A percentile compares a stretch with the other conserved stretches of the same genome.
Evolutionary conservation across 2,797 vertebrate genomes (phyloP).

Genomic region (Manis crassicaudata): DNA sequence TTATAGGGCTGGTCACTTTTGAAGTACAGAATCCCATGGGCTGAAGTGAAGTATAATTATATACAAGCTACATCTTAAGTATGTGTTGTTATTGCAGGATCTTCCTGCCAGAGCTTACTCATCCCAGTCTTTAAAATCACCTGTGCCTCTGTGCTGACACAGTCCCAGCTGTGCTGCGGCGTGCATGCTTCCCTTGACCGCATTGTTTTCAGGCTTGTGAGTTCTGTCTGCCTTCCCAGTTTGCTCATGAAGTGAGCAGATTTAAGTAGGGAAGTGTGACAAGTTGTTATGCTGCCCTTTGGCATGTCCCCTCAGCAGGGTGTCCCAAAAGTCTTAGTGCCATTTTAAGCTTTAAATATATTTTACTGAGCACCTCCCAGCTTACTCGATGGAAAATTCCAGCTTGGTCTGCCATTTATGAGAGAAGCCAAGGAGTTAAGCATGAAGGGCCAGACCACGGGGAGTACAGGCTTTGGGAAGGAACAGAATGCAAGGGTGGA

Average conservation of each 20-base stretch:
- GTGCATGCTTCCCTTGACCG: conserved; percentile 25
- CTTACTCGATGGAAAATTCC: conserved; percentile 4
- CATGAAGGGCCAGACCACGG: background rate
- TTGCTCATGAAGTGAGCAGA: background rate
- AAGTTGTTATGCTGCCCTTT: background rate
- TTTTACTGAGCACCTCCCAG: background rate
- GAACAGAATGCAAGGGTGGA: background rate
- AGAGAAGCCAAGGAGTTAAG: background rate
- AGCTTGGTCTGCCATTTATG: background rate
- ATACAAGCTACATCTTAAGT: conserved; percentile 67
- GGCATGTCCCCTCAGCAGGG: background rate
- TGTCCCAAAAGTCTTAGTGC: background rate
- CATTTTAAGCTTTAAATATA: conserved; percentile 46
- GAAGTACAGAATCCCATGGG: conserved; percentile 66
- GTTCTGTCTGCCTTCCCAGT: conserved; percentile 28
- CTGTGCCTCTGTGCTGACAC: conserved; percentile 9
- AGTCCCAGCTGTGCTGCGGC: conserved; percentile 21
- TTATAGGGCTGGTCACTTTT: conserved; percentile 62
- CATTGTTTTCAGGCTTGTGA: background rate
- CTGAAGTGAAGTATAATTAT: conserved; percentile 70
- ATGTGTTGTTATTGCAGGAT: conserved; percentile 60
- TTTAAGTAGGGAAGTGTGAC: background rate
- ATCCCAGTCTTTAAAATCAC: conserved; percentile 42
- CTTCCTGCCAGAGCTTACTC: conserved; percentile 57
- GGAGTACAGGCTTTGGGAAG: conserved; percentile 21